phyloP scores from a whole-genome alignment of 2,113 vertebrate species.

The Oreocharis arfaki region DNA sequence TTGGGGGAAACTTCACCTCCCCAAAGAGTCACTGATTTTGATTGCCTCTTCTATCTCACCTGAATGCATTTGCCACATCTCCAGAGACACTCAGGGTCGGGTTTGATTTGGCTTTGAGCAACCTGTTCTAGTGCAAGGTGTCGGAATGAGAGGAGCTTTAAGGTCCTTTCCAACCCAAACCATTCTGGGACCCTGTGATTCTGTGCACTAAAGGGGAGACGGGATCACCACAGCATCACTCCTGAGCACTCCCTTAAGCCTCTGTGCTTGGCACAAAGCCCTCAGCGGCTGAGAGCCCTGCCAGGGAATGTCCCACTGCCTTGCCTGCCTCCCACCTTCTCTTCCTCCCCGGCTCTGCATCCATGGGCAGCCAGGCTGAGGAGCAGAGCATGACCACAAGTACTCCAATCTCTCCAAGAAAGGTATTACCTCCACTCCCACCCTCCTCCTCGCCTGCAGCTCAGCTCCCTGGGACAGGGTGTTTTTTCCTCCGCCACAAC shows the following conservation, averaged over 20 bases:
- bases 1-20: not conserved
- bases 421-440: constrained; percentile 62
- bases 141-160: not conserved
- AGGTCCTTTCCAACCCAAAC: not conserved
- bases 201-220: rapidly evolving
- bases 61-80: not conserved
- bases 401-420: not conserved
- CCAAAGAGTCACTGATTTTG: not conserved
- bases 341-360: not conserved
- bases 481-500: constrained; percentile 57
- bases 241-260: not conserved
- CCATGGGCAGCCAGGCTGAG: not conserved
- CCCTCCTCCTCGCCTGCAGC: not conserved
- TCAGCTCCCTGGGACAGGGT: constrained; percentile 52
- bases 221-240: not conserved
- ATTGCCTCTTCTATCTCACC: not conserved
- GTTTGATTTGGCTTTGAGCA: not conserved
- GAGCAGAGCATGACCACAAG: rapidly evolving
- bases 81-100: not conserved
- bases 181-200: too few relatives aligned
- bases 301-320: not conserved
- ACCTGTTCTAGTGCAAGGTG: not conserved
- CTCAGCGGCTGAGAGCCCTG: not conserved
- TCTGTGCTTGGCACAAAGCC: not conserved
- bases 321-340: constrained; percentile 53